Percentiles rank a stretch among this genome's conserved stretches.
These are phyloP conservation scores for Tenualosa ilisha DNA, from an alignment of 2,797 vertebrate species.

Conservation along the genomic window DNA sequence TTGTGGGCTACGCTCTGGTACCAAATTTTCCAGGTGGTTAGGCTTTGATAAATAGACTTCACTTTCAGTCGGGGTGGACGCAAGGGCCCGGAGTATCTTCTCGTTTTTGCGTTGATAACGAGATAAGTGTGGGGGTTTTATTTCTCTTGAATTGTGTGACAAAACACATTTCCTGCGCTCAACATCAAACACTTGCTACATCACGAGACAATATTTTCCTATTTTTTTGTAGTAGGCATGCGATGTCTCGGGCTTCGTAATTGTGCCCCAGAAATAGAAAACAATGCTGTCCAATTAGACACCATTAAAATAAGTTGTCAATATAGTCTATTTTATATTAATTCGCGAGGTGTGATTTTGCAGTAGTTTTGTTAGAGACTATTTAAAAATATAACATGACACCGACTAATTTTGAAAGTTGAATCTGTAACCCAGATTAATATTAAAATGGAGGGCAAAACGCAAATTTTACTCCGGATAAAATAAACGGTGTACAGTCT, in stretches of 20 bases:
- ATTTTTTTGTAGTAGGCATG: neutral
- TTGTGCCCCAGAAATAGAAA: neutral
- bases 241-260: neutral
- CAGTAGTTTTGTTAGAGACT: neutral
- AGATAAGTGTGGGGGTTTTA: neutral
- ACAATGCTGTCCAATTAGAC: neutral
- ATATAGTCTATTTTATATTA: neutral
- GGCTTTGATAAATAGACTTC: slow-evolving; percentile 9
- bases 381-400: neutral
- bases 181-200: neutral
- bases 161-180: neutral
- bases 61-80: neutral
- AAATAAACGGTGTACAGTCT: neutral
- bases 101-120: neutral
- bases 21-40: slow-evolving; percentile 15
- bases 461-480: neutral
- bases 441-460: neutral
- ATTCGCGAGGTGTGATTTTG: neutral
- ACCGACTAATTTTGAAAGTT: neutral
- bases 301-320: neutral
- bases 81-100: neutral
- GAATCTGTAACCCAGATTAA: neutral
- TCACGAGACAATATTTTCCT: neutral
- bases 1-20: neutral
- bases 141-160: neutral